Conservation (phyloP, 2,888 invertebrate genomes). For the Amiota mariae region DNA sequence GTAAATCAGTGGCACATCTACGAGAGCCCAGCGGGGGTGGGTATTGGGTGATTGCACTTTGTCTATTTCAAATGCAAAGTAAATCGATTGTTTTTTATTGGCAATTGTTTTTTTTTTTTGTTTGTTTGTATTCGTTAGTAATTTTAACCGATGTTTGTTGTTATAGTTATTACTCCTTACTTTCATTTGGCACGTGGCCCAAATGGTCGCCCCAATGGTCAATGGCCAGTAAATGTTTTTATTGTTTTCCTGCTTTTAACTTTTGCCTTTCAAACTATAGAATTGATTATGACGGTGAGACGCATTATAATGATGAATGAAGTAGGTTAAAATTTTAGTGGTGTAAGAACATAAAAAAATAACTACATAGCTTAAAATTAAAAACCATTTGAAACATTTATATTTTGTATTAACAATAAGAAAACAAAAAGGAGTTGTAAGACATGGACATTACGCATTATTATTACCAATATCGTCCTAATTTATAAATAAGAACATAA, state of each 20-base stretch:
- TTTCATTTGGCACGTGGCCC: conserved; percentile 64
- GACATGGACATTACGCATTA: no score
- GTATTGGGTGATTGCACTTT: conserved; percentile 39
- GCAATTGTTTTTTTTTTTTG: conserved; percentile 29
- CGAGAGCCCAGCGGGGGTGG: neutral
- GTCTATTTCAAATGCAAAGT: conserved; percentile 41
- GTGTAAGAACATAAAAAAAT: no score
- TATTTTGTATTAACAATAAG: no score
- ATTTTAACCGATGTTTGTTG: conserved; percentile 20
- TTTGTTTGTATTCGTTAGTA: conserved; percentile 43
- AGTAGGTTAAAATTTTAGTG: no score
- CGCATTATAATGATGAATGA: no score
- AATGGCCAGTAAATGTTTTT: neutral
- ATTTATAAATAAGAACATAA: no score
- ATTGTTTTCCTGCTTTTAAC: neutral
- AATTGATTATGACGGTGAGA: no score
- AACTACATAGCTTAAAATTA: no score
- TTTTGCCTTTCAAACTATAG: neutral
- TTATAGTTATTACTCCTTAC: conserved; percentile 46
- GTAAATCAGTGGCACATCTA: conserved; percentile 56
- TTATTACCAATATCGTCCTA: no score
- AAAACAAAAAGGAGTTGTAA: no score
- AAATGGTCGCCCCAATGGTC: neutral
- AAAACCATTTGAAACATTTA: no score
- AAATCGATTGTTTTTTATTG: conserved; percentile 46